Conservation (phyloP, 2,797 vertebrate species). For the Pipistrellus nathusii region DNA sequence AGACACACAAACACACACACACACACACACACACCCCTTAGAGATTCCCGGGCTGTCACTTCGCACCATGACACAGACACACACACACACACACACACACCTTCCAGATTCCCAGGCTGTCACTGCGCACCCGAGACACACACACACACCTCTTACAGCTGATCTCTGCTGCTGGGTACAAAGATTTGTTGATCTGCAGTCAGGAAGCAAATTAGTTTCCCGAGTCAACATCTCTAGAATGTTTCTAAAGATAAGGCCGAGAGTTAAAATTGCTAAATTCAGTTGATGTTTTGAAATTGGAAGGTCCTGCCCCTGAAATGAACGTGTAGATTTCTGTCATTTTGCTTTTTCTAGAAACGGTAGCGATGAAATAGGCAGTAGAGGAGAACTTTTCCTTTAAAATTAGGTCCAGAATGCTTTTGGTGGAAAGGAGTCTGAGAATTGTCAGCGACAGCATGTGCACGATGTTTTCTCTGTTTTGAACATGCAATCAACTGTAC, state of each 20-base stretch:
- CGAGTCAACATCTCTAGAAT: not conserved
- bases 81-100: no score
- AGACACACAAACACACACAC: no score
- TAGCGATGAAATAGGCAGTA: not conserved
- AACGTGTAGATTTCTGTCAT: not conserved
- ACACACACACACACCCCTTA: no score
- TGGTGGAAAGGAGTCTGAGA: not conserved
- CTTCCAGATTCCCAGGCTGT: no score
- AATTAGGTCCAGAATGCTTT: not conserved
- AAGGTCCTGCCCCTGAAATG: not conserved
- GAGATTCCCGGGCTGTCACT: no score
- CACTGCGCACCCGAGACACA: no score
- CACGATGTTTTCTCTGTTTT: not conserved
- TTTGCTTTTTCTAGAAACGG: constrained; percentile 40
- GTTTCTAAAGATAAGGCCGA: not conserved
- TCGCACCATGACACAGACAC: no score
- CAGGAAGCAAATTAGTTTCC: not conserved
- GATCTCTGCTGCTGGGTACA: not conserved
- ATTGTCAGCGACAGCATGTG: not conserved
- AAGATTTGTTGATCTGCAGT: not conserved
- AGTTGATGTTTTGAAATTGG: not conserved
- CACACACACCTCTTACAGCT: not conserved
- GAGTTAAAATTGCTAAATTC: constrained; percentile 18
- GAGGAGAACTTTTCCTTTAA: not conserved
- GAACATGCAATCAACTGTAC: not conserved